Evolutionary conservation across 2,113 vertebrate species (phyloP), one percentile per base, ranked within the genome.

Genomic region (Gallinago media): DNA sequence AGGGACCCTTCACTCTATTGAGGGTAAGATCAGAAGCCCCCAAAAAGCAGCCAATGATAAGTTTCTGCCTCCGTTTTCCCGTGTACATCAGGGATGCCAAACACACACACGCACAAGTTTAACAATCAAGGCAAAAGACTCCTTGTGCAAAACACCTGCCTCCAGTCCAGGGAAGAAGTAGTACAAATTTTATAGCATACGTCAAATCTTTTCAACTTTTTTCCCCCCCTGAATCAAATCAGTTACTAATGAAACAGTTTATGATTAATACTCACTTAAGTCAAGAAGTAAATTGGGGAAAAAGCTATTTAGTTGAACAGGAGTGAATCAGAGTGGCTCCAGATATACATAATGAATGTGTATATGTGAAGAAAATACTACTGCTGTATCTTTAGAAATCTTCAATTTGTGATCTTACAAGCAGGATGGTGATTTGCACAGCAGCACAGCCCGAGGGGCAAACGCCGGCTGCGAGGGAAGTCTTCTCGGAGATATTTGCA

Each of bases 181-280:
- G 54, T 8, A 13, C 40, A 87, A 66, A 66, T 80, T 63, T 82
- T 36, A 70, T 36, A 93, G 86, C 50, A 67, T 44, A 71, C 20
- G 63, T 94, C 68, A 96, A 71, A 78, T n/a, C 62, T 86, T 87
- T 75, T 67, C 31, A 32, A 34, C 12, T 90, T 85, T 42, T 80
- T 67, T 22, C 27, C 85, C 85, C 50, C 44, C 38, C 38, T 12
- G 38, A 87, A 96, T 72, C 72, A 89, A 78, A 97, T 85, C 31
- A 88, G 62, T 61, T 65, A 52, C 90, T 92, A 95, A 92, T 89
- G 66, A 89, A 94, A 93, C 12, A 70, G 78, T 85, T 42, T 78
- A 73, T 94, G 82, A 96, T 93, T 95, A 86, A 92, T 89, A 81
- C 75, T 68, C 58, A 94, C 50, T 91, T 83, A 91, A 84, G 74